Percentiles rank a stretch among this genome's conserved stretches.
phyloP scores from a whole-genome alignment of 2,888 invertebrate species.

The Deroplatys truncata region DNA sequence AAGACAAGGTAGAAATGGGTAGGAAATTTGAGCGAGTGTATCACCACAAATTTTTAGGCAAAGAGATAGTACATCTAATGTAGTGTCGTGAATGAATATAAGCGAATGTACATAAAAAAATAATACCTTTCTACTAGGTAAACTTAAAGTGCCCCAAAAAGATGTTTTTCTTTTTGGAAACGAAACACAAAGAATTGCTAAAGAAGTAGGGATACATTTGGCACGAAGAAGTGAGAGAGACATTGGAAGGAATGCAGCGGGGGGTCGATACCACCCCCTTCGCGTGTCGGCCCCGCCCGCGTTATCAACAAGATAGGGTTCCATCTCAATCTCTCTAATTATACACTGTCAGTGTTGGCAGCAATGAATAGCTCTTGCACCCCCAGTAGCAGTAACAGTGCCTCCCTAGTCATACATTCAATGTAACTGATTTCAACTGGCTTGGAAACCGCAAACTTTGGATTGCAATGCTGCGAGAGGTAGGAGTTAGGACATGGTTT shows the following conservation, averaged over 20 bases:
- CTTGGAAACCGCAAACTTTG: not conserved
- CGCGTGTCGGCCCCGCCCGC: not conserved
- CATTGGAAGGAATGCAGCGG: not conserved
- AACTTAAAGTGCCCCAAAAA: not conserved
- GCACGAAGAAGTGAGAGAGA: not conserved
- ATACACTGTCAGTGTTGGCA: not conserved
- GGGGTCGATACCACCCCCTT: conserved; percentile 3
- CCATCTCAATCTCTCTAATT: conserved; percentile 10
- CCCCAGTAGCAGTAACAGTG: not conserved
- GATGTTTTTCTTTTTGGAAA: not conserved
- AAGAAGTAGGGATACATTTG: not conserved
- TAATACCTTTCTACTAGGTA: not conserved
- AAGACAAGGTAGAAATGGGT: too few species aligned
- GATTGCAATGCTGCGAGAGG: not conserved
- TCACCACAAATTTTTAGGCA: too few species aligned
- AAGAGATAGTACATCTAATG: too few species aligned
- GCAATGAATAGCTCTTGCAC: not conserved
- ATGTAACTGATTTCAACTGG: not conserved
- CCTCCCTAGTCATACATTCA: not conserved
- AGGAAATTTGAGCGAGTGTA: too few species aligned
- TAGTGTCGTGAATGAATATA: too few species aligned
- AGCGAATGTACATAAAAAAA: too few species aligned
- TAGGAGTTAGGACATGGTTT: too few species aligned
- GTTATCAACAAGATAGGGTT: not conserved
- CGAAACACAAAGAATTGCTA: not conserved